Conservation (phyloP, 2,113 vertebrate species). For the Phyllostomus hastatus region DNA sequence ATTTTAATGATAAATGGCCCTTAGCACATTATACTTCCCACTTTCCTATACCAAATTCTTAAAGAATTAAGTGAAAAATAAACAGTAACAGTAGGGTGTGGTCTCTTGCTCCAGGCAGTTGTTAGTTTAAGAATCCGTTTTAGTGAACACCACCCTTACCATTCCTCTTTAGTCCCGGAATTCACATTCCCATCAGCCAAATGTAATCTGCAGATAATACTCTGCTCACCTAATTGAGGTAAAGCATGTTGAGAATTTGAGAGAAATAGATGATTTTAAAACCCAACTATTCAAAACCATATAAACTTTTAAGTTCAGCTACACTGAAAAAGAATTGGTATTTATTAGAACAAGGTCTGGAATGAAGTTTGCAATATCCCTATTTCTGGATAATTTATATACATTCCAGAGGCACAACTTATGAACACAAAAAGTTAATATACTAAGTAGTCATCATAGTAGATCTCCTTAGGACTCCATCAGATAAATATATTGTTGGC, state of each 20-base stretch:
- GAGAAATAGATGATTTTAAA: conserved; percentile 23
- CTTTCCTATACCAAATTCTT: background rate
- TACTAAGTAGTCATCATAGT: background rate
- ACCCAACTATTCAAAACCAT: conserved; percentile 7
- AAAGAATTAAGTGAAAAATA: conserved; percentile 13
- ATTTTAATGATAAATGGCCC: background rate
- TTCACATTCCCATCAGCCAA: background rate
- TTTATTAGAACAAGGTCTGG: background rate
- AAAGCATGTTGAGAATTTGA: background rate
- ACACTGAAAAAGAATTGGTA: background rate
- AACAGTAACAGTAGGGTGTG: background rate
- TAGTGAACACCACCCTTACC: background rate
- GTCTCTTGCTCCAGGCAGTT: background rate
- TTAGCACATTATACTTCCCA: background rate
- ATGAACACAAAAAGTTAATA: conserved; percentile 1
- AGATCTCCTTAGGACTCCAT: background rate
- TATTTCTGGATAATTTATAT: background rate
- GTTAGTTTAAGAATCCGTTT: background rate
- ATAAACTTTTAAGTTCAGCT: background rate
- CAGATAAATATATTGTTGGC: background rate
- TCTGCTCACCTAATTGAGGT: background rate
- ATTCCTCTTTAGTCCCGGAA: background rate
- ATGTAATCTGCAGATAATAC: background rate
- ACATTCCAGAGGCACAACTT: background rate
- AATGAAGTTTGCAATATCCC: background rate